A percentile compares a stretch with the other conserved stretches of the same genome.
These are phyloP conservation scores for Erpobdella octoculata DNA, from an alignment of 2,888 invertebrate genomes.

Conservation along the genomic window DNA sequence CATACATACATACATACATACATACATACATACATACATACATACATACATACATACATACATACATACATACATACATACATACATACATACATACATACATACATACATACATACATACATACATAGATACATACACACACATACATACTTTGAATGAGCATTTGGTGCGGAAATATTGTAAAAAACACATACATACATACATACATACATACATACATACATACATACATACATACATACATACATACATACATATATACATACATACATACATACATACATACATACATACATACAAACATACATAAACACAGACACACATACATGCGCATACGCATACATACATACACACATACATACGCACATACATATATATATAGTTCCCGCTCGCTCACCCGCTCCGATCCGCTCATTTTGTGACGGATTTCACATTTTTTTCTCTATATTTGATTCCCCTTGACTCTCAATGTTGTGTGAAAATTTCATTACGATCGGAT, in stretches of 20 bases:
- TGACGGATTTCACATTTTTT: too few species aligned
- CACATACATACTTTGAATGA: too few species aligned
- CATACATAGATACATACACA: neutral
- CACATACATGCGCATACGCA: too few species aligned
- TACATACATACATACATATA: neutral
- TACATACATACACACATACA: neutral
- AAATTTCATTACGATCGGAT: too few species aligned
- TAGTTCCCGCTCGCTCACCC: too few species aligned
- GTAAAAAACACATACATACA: too few species aligned
- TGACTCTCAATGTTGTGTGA: too few species aligned
- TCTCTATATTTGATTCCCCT: too few species aligned
- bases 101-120: neutral
- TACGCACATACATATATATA: too few species aligned
- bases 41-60: conserved; percentile 1
- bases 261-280: neutral
- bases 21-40: neutral
- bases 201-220: neutral
- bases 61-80: conserved; percentile 6
- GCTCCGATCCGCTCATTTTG: too few species aligned
- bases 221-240: neutral
- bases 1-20: neutral
- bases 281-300: neutral
- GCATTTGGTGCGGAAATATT: too few species aligned
- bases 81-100: neutral
- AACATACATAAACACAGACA: too few species aligned